Evolutionary conservation across 2,888 invertebrate genomes (phyloP), one percentile per base, ranked within the genome.

Genomic region (Drosophila hamatofila): DNA sequence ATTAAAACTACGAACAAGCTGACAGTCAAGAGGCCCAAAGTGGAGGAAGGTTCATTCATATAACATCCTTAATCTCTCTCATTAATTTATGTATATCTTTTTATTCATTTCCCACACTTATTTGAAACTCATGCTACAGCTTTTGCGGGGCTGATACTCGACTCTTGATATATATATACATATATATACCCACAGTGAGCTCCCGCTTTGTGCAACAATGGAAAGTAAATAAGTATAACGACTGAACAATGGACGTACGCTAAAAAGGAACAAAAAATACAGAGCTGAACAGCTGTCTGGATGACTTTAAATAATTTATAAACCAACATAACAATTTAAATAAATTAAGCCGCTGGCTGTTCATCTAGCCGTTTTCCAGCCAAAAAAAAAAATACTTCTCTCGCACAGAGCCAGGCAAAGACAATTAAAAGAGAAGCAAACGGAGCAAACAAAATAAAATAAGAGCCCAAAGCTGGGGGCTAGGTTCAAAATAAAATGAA

Each of bases 301-400:
- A 78, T 78, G 61, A 62, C 61, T 75, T 67, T 59, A 76, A 78
- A 73, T 70, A 72, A 65, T 71, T 78, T 67, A 72, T 60, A 56
- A 71, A 62, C 55, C 75, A 75, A 70, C 69, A 78, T 58, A 60
- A 71, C 65, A 70, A 72, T 67, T 70, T 70, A 62, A 62, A 75
- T 58, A 62, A 62, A 59, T 60, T 52, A 68, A 65, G 71, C 78
- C 60, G 35, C 62, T 58, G 80, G 70, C 80, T 63, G 71, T 73
- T 73, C 75, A 71, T 83, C 68, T 72, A 68, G 39, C 65, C 51
- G 57, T 33, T 56, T 78, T 59, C 59, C 66, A 75, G 58, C 54
- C 49, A 35, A 18, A 16, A 54, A 35, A 18, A 16, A 54, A 68
- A 39, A 69, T 25, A 58, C 41, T 42, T 44, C 52, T 57, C 73